These are phyloP conservation scores for Myiagra hebetior DNA, from an alignment of 2,113 vertebrate genomes.

Conservation along the genomic window DNA sequence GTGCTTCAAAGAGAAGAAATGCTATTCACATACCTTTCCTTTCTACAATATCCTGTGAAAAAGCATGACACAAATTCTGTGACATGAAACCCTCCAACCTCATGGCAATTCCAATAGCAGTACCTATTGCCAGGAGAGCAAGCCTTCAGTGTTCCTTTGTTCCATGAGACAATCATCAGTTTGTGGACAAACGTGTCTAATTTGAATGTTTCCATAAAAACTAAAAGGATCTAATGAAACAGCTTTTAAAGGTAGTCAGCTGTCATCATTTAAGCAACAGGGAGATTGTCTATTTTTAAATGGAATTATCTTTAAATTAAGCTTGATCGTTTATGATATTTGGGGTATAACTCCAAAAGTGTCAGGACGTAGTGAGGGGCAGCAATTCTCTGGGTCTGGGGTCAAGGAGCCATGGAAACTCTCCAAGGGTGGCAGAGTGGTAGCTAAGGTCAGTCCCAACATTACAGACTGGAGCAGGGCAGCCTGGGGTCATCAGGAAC, in stretches of 20 bases:
- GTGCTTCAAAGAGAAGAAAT: neutral
- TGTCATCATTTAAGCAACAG: neutral
- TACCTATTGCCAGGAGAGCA: neutral
- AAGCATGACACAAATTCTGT: neutral
- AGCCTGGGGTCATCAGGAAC: neutral
- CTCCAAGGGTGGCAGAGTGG: neutral
- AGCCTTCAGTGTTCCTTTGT: neutral
- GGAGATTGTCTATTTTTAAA: neutral
- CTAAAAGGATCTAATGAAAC: neutral
- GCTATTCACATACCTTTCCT: neutral
- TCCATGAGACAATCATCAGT: neutral
- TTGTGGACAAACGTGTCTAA: neutral
- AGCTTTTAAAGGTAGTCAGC: neutral
- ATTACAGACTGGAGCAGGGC: neutral
- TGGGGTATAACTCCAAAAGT: neutral
- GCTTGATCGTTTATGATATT: neutral
- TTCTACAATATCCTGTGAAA: neutral
- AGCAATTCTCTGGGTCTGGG: neutral
- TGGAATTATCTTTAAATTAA: neutral
- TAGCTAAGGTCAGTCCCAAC: neutral
- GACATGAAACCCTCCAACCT: neutral
- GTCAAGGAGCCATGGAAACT: neutral
- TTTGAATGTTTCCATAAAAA: neutral
- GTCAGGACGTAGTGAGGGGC: fast-evolving
- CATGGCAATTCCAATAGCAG: neutral